Evolutionary conservation across 2,113 vertebrate genomes (phyloP), one percentile per base, ranked within the genome.

Genomic region (Myotis brandtii): DNA sequence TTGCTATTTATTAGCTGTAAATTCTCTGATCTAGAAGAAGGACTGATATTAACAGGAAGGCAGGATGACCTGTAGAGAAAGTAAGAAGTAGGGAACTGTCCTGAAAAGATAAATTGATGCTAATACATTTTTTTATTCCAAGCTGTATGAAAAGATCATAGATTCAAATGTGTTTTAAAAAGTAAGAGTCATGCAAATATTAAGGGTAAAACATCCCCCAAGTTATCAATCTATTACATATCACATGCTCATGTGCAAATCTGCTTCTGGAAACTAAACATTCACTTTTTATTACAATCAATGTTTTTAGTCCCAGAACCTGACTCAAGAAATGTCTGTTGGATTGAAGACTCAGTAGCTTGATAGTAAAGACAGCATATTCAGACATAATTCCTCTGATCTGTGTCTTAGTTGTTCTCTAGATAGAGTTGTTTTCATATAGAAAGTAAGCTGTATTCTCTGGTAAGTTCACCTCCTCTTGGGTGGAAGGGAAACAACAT

Each of bases 151-250:
- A 88, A 73, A 66, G 6, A 84, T 34, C 30, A 43, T 54, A 87
- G 21, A 73, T 66, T 79, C 86, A 64, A 56, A 37, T 54, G 25
- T 96, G 27, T 67, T 82, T 83, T 77, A 70, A 96, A 66, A 95
- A 75, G 27, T 73, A 85, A 80, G 62, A 90, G 40, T 16, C 27
- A 32, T 14, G 17, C 46, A 86, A 76, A 76, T 91, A 67, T 32
- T 80, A 40, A 17, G 32, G 59, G 9, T 40, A 46, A 50, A 54
- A 43, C 46, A 59, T 14, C 17, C 27, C 27, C 21, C 48, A 40
- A 66, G 37, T 70, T 62, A 77, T 64, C 62, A 70, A 70, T 52
- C 20, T 43, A 50, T 50, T 62, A 54, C 8, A 80, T 30, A 32
- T 62, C 34, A 48, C 64, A 32, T 6, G 5, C 18, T n/a, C 16